These are phyloP conservation scores for Marisa cornuarietis DNA, from an alignment of 1,140 invertebrate genomes.

Conservation along the genomic window DNA sequence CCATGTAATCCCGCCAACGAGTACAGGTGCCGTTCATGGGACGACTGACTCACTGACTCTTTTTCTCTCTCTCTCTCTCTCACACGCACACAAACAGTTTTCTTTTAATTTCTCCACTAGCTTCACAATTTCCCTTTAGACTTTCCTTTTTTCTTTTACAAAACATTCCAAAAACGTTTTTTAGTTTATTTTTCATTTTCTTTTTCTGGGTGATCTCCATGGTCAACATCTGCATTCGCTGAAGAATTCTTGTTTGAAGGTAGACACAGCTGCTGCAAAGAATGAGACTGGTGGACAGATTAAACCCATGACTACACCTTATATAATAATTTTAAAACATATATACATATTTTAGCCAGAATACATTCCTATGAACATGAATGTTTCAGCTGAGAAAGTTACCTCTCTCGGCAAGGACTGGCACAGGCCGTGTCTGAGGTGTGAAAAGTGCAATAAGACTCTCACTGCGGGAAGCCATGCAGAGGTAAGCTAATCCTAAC, in stretches of 20 bases:
- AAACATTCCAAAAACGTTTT: not conserved
- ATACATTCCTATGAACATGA: not conserved
- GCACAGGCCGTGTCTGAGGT: constrained; percentile 90
- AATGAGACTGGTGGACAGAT: not conserved
- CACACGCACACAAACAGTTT: no score
- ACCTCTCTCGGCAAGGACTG: constrained; percentile 92
- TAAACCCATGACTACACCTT: not conserved
- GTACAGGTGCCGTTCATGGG: no score
- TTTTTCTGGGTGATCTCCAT: not conserved
- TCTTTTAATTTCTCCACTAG: no score
- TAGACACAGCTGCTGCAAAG: not conserved
- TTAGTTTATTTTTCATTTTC: constrained; percentile 11
- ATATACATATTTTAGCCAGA: not conserved
- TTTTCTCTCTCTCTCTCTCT: no score
- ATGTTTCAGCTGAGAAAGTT: constrained; percentile 85
- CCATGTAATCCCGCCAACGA: no score
- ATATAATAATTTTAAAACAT: not conserved
- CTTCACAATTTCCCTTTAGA: no score
- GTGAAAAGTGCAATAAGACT: constrained; percentile 90
- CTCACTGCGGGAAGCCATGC: constrained; percentile 88
- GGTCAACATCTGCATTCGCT: not conserved
- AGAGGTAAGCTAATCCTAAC: constrained; percentile 71
- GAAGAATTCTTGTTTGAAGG: not conserved
- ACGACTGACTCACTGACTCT: no score
- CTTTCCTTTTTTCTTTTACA: no score